phyloP scores from a whole-genome alignment of 2,797 vertebrate genomes.

The Scyliorhinus canicula region DNA sequence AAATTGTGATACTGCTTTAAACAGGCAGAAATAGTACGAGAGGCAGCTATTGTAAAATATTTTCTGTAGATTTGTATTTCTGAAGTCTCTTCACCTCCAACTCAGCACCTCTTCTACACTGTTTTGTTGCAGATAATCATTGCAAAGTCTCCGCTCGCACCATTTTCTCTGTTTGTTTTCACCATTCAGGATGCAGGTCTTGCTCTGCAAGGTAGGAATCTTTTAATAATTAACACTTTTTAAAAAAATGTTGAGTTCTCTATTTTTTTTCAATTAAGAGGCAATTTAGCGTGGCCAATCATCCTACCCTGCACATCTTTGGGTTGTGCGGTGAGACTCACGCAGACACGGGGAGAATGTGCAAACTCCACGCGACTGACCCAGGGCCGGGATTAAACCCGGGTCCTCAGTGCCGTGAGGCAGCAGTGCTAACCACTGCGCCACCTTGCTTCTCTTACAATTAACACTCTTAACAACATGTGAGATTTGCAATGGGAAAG shows the following conservation, averaged over 20 bases:
- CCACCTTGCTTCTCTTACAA: too few relatives aligned
- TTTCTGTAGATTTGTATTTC: background rate
- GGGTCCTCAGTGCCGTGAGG: too few relatives aligned
- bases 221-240: background rate
- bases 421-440: too few relatives aligned
- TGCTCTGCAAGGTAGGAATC: conserved; percentile 64
- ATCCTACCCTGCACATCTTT: too few relatives aligned
- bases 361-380: too few relatives aligned
- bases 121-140: conserved; percentile 60
- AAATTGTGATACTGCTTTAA: background rate
- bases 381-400: too few relatives aligned
- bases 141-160: conserved; percentile 71
- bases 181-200: conserved; percentile 64
- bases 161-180: conserved; percentile 61
- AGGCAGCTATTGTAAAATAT: background rate
- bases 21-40: background rate
- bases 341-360: too few relatives aligned
- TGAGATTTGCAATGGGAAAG: background rate
- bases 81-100: background rate
- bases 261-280: too few relatives aligned
- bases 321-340: too few relatives aligned
- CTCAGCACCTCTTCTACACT: background rate
- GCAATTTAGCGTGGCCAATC: too few relatives aligned
- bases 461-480: background rate
- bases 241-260: too few relatives aligned